Base-by-base conservation (phyloP, 2,113 vertebrate genomes). In the Aldabrachelys gigantea region DNA sequence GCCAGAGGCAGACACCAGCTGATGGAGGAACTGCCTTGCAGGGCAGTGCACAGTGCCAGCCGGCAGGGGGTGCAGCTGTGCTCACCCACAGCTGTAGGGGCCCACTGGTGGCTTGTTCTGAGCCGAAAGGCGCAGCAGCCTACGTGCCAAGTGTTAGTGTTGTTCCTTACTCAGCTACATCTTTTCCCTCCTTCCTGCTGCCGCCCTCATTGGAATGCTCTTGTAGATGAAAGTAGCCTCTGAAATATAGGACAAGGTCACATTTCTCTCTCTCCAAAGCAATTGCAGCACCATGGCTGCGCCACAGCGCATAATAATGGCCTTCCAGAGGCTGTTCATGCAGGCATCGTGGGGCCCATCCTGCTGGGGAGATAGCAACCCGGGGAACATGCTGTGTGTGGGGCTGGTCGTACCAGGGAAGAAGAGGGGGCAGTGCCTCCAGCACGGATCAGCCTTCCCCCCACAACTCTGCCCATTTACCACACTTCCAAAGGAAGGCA, bases 221-320 rank as follows among this genome's bases (percentile, higher is more conserved):
- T n/a, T 80, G 94, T 80, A 95, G 93, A 94, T 62, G 81, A 91
- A 85, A 95, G 78, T 88, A 90, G 85, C 95, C 95, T 97, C 94
- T 97, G 80, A 89, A 96, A 97, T 97, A n/a, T 92, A 96, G 97
- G 95, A 79, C 96, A 96, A 98, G 97, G 96, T 97, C 96, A 96
- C 8, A 52, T 82, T 91, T 92, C 81, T 82, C 88, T 95, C 86
- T 65, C 69, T 72, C 31, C 6, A 19, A 52, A 16, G 72, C 35
- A 6, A 0, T 72, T 1, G 1, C 89, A 54, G 78, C 57, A 35
- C 92, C 3, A 7, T 1, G 10, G 35, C 84, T 84, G 78, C 69
- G 91, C 59, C 1, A 0, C 16, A 14, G 38, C 17, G 56, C 88
- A 44, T 0, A 69, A 78, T 62, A 91, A 22, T 14, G 17, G 90